Base-by-base conservation (phyloP, 2,888 invertebrate species). In the Cephonodes hylas region DNA sequence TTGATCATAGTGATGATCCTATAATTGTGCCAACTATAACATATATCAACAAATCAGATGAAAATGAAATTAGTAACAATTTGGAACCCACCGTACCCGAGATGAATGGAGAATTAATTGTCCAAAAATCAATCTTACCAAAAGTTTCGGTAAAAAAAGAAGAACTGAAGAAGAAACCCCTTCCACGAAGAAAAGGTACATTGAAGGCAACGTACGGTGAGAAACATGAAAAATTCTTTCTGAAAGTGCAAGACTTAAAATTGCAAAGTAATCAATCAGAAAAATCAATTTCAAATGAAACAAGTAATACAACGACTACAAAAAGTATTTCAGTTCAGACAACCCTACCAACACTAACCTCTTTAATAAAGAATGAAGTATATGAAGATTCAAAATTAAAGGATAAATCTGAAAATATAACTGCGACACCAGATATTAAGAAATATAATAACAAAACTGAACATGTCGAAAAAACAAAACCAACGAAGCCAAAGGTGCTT, bases 191-290 rank as follows among this genome's bases (percentile, higher is more conserved):
- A 61, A 93, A 93, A 72, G 93, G 93, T 2, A 93, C 93, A 2
- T 71, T 93, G 0, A 92, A 92, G 77, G 90, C 92, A 34, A 93
- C 93, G 0, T 93, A 93, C 64, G 93, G 93, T n/a, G 89, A 93
- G 46, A 91, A 87, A 74, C 89, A 89, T 66, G 89, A 90, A 38
- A 84, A 83, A 61, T 84, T 87, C 66, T 89, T 88, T 65, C 63
- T 79, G 23, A 84, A 82, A 66, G 8, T 70, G 1, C 78, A 76
- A 53, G 69, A 74, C 6, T 62, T 38, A 4, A 63, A 62, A 53
- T 46, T 20, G 7, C 25, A 42, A 25, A 5, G 13, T 22, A 42
- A 15, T 13, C 38, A 42, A n/a, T 34, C 34, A 13, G 25, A 15
- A 15, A 48, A 18, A 18, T 18, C 10, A 15, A 25, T 42, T 42